Conservation (phyloP, 2,113 vertebrate species). For the Mola mola region DNA sequence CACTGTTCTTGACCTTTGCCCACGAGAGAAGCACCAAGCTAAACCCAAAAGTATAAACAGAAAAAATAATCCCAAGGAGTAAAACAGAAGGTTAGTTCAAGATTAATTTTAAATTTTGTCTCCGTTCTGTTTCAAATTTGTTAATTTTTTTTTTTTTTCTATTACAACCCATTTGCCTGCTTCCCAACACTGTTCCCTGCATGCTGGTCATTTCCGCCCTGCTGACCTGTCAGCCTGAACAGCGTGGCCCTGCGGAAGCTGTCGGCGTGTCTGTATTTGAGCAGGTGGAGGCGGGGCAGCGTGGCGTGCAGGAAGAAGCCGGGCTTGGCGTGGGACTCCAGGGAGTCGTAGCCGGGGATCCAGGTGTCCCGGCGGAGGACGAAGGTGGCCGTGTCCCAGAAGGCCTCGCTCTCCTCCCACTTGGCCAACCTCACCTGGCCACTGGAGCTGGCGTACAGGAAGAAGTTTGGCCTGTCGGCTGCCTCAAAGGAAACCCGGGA, state of each 20-base stretch:
- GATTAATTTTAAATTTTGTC: too few relatives aligned
- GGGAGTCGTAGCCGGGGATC: constrained; percentile 87
- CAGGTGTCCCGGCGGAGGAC: constrained; percentile 88
- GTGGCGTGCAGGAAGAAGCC: constrained; percentile 87
- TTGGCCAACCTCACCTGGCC: constrained; percentile 86
- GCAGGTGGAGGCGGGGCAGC: constrained; percentile 77
- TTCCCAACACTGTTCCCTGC: too few relatives aligned
- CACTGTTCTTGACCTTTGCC: constrained; percentile 22
- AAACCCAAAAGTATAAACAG: too few relatives aligned
- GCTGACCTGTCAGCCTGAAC: constrained; percentile 89
- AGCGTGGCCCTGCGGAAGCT: constrained; percentile 87
- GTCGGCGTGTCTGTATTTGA: constrained; percentile 86
- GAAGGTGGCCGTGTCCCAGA: constrained; percentile 89
- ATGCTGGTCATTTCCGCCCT: not conserved
- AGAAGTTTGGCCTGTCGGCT: constrained; percentile 92
- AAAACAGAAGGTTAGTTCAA: too few relatives aligned
- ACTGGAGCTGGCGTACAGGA: constrained; percentile 79
- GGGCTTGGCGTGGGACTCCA: constrained; percentile 89
- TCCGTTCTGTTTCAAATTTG: too few relatives aligned
- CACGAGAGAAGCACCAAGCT: not conserved
- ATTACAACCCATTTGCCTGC: too few relatives aligned
- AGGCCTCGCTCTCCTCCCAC: constrained; percentile 83
- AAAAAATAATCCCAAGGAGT: too few relatives aligned
- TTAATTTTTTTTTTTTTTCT: too few relatives aligned
- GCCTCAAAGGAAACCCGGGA: constrained; percentile 90